Base-by-base conservation (phyloP, 1,140 invertebrate species). In the Drosophila paulistorum region DNA sequence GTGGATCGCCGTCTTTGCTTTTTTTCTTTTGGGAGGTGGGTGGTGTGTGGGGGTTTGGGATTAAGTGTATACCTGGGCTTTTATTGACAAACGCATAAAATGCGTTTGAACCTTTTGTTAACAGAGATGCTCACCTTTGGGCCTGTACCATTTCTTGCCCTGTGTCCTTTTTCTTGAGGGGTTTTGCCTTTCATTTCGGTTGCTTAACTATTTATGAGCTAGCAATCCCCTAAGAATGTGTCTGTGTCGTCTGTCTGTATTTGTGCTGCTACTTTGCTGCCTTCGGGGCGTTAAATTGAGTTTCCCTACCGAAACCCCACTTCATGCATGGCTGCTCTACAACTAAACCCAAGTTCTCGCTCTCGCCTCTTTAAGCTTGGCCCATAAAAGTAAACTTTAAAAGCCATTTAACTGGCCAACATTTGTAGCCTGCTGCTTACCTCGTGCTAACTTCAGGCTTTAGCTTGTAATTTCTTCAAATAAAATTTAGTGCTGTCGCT, bases 181-280 rank as follows among this genome's bases (percentile, higher is more conserved):
- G 64, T 54, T 57, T 79, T 84, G 74, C 80, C 80, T 87, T 87
- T 87, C 79, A 82, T 77, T 83, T 87, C 74, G 84, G 70, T 71
- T 89, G 70, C 84, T 89, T 89, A 89, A 89, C 84, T 89, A 89
- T 89, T 89, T 89, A 89, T 89, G 80, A 87, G 83, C 84, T 89
- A 84, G 83, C 83, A 87, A 87, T 30, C 87, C 83, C 83, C 82
- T 71, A 83, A 51, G 83, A 90, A 84, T 81, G 84, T 77, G 37
- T 77, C 77, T 87, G 83, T 68, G 80, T 64, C 14, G 35, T 51
- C 45, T 23, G 23, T 84, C 84, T 89, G 89, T 89, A 89, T 89
- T 89, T 86, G 83, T 87, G 83, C 84, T 89, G 84, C 80, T 89
- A 89, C 77, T 89, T 87, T 89, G 74, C 84, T 89, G 84, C 84